Conservation (phyloP, 2,113 vertebrate species). For the Phocoena sinus region DNA sequence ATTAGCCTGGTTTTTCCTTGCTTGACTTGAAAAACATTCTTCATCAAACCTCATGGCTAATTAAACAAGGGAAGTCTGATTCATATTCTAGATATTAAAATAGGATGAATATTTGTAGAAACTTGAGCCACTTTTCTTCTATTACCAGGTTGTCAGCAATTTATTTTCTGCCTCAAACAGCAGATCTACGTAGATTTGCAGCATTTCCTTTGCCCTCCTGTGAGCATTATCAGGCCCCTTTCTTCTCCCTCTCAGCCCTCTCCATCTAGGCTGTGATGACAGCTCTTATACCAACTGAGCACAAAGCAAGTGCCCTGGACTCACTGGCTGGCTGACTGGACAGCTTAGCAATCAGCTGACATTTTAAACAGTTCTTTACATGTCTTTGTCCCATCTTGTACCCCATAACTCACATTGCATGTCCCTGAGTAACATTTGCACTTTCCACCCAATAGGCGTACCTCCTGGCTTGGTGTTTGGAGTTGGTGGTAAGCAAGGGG, state of each 20-base stretch:
- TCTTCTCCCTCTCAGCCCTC: background rate
- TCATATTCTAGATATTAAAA: background rate
- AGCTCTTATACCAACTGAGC: background rate
- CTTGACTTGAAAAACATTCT: constrained; percentile 17
- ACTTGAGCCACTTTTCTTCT: background rate
- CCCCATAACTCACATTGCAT: background rate
- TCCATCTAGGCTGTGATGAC: background rate
- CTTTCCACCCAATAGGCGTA: background rate
- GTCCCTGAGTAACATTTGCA: background rate
- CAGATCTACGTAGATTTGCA: background rate
- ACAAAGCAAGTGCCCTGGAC: background rate
- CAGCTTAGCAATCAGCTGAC: background rate
- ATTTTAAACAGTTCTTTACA: background rate
- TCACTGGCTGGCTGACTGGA: background rate
- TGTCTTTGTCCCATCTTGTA: background rate
- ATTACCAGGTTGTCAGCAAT: background rate
- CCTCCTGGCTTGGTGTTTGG: background rate
- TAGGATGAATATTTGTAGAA: background rate
- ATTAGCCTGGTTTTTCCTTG: background rate
- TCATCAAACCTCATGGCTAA: background rate
- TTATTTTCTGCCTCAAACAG: background rate
- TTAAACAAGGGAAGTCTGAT: constrained; percentile 2
- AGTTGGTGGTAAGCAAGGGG: background rate
- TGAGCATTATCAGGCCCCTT: background rate
- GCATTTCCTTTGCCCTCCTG: background rate